A percentile compares a stretch with the other conserved stretches of the same genome.
These are phyloP conservation scores for Nephila pilipes DNA, from an alignment of 1,140 invertebrate species.

Conservation along the genomic window DNA sequence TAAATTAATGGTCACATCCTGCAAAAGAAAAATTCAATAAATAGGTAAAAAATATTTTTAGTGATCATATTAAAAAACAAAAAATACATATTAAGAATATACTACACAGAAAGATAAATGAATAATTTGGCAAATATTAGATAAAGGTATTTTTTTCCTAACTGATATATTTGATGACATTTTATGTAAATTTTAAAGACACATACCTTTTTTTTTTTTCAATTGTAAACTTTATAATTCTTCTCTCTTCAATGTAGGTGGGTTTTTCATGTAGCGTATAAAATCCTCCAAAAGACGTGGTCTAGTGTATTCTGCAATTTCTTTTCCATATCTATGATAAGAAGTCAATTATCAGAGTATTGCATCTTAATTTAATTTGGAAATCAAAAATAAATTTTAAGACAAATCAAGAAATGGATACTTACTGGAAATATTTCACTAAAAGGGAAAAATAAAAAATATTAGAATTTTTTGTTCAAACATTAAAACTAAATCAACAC, in stretches of 20 bases:
- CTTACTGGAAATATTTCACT: slow-evolving; percentile 82
- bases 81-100: neutral
- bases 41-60: neutral
- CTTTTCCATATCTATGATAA: slow-evolving; percentile 81
- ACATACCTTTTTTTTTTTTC: neutral
- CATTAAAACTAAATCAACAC: neutral
- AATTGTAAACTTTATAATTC: slow-evolving; percentile 22
- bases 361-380: neutral
- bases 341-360: neutral
- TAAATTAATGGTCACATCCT: neutral
- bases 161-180: no score
- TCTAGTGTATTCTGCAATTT: slow-evolving; percentile 81
- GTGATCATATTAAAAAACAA: neutral
- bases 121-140: no score
- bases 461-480: neutral
- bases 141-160: no score
- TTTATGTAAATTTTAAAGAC: no score
- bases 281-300: slow-evolving; percentile 82
- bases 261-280: slow-evolving; percentile 82
- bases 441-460: slow-evolving; percentile 77
- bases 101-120: no score
- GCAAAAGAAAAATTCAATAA: neutral
- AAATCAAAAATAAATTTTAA: neutral
- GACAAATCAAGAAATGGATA: slow-evolving; percentile 38
- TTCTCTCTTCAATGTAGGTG: slow-evolving; percentile 23